These are phyloP conservation scores for Orgyia antiqua DNA, from an alignment of 2,888 invertebrate genomes.

Conservation along the genomic window DNA sequence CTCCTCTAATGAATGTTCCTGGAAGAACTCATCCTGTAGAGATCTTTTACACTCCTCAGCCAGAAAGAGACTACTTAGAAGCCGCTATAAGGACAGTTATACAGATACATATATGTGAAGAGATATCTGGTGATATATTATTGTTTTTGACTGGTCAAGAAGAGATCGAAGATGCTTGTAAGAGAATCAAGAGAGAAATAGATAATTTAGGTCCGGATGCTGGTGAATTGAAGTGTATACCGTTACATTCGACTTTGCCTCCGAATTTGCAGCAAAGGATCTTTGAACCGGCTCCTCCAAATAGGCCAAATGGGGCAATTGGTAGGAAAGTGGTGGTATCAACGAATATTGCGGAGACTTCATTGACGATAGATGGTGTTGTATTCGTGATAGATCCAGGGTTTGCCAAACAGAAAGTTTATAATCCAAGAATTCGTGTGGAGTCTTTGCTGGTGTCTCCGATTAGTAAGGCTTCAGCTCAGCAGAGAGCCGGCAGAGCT, in stretches of 20 bases:
- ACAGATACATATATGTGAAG: conserved; percentile 98
- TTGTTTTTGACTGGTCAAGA: conserved; percentile 90
- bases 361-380: conserved; percentile 98
- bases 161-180: conserved; percentile 99
- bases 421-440: conserved; percentile 91
- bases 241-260: conserved; percentile 98
- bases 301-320: conserved; percentile 91
- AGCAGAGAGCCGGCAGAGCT: conserved; percentile 98
- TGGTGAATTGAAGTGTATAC: conserved; percentile 98
- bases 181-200: conserved; percentile 94
- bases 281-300: conserved; percentile 97
- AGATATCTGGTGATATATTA: conserved; percentile 93
- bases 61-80: conserved; percentile 97
- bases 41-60: conserved; percentile 99
- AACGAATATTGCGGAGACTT: conserved; percentile 99
- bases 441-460: conserved; percentile 98
- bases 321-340: conserved; percentile 97
- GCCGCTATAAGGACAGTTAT: conserved; percentile 97
- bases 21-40: conserved; percentile 77
- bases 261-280: conserved; percentile 98
- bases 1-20: conserved; percentile 98
- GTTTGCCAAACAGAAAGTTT: conserved; percentile 98
- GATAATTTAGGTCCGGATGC: conserved; percentile 98
- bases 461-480: conserved; percentile 99
- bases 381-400: conserved; percentile 99